Evolutionary conservation across 2,113 vertebrate species (phyloP).

Genomic region (Rattus rattus): DNA sequence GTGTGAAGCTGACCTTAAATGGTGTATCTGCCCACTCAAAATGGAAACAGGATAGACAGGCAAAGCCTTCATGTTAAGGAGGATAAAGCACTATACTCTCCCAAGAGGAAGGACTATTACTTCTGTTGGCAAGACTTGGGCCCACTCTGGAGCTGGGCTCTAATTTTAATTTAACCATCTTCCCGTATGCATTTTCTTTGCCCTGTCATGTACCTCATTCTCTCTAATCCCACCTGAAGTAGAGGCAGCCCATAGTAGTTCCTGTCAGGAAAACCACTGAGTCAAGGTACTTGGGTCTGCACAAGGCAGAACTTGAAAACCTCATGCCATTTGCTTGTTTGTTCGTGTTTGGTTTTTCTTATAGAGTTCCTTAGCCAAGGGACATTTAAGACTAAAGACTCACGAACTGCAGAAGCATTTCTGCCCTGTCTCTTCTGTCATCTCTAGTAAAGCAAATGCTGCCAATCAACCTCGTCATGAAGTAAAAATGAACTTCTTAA

Average conservation of each 20-base stretch:
- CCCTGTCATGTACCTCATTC: neutral
- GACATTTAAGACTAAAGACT: neutral
- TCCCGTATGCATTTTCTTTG: neutral
- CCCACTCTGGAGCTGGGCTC: neutral
- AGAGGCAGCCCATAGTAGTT: neutral
- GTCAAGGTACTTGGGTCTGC: neutral
- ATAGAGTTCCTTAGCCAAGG: neutral
- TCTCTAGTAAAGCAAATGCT: neutral
- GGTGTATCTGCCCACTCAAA: neutral
- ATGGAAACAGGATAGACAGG: neutral
- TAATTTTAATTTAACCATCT: neutral
- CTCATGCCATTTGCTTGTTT: neutral
- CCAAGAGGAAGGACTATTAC: neutral
- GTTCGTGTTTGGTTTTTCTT: neutral
- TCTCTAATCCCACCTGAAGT: neutral
- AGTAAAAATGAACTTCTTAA: neutral
- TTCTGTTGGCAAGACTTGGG: neutral
- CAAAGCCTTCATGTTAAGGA: neutral
- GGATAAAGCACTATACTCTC: neutral
- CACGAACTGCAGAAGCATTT: neutral
- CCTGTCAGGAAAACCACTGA: neutral
- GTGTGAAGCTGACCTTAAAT: neutral
- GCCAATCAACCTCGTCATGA: neutral
- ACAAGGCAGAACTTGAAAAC: slow-evolving; percentile 11
- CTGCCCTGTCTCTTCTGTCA: neutral